A percentile compares a stretch with the other conserved stretches of the same genome.
These are phyloP conservation scores for Volucella zonaria DNA, from an alignment of 2,888 invertebrate genomes.

Conservation along the genomic window DNA sequence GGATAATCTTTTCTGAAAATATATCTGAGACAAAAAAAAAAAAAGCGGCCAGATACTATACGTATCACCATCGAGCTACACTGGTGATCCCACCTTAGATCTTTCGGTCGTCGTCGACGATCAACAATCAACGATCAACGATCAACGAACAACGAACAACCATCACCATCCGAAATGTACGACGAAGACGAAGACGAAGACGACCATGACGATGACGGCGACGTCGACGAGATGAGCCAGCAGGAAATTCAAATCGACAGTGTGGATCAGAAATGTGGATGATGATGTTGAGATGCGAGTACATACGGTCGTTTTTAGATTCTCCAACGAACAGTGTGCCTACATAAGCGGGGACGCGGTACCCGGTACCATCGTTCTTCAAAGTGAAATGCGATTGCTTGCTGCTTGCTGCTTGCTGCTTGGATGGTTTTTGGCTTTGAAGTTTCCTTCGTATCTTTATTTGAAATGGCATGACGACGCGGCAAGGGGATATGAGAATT, in stretches of 20 bases:
- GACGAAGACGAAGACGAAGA: neutral
- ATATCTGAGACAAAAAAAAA: conserved; percentile 7
- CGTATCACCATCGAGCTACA: neutral
- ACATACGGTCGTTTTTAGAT: no score
- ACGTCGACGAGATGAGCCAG: conserved; percentile 39
- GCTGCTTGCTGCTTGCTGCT: conserved; percentile 1
- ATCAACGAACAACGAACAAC: no score
- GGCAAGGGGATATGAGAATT: conserved; percentile 25
- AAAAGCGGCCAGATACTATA: conserved; percentile 37
- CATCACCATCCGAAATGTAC: neutral
- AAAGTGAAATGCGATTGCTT: conserved; percentile 33
- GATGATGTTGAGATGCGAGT: conserved; percentile 1
- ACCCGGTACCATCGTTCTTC: conserved; percentile 16
- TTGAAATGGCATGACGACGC: neutral
- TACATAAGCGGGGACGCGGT: neutral
- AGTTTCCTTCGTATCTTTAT: conserved; percentile 11
- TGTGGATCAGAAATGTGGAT: conserved; percentile 39
- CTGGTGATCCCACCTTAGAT: conserved; percentile 40
- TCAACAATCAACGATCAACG: neutral
- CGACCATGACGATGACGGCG: conserved; percentile 13
- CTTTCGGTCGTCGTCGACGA: conserved; percentile 8
- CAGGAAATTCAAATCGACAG: conserved; percentile 59
- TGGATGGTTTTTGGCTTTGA: conserved; percentile 31
- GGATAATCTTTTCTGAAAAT: conserved; percentile 59
- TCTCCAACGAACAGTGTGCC: no score